A percentile compares a stretch with the other conserved stretches of the same genome.
Conservation (phyloP, 1,140 invertebrate species). For the Drosophila mayri region DNA sequence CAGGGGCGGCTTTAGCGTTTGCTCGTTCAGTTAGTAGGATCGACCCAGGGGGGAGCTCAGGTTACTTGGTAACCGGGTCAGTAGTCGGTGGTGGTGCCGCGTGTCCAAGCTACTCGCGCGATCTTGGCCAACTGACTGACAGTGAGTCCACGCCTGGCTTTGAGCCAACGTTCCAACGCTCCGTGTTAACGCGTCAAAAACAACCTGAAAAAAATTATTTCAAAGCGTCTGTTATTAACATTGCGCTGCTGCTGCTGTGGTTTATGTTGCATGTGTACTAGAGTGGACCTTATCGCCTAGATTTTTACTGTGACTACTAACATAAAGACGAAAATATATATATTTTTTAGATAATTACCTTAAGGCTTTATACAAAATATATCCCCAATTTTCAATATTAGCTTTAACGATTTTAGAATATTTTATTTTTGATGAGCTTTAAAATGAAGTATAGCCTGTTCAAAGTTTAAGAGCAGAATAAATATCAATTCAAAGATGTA, state of each 20-base stretch:
- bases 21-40: slow-evolving; percentile 30
- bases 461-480: background rate
- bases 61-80: slow-evolving; percentile 19
- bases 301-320: background rate
- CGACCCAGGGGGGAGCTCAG: background rate
- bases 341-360: background rate
- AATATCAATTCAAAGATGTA: background rate
- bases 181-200: slow-evolving; percentile 73
- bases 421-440: background rate
- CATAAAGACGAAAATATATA: background rate
- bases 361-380: background rate
- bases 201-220: slow-evolving; percentile 64
- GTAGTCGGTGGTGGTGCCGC: slow-evolving; percentile 11
- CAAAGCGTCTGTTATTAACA: slow-evolving; percentile 50
- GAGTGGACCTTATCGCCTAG: slow-evolving; percentile 14
- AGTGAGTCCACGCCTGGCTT: slow-evolving; percentile 45
- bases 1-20: slow-evolving; percentile 13
- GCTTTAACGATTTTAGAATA: background rate
- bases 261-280: slow-evolving; percentile 26
- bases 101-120: slow-evolving; percentile 72
- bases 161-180: slow-evolving; percentile 33
- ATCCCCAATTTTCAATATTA: background rate
- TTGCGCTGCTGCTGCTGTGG: slow-evolving; percentile 16
- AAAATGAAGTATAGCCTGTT: background rate
- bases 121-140: slow-evolving; percentile 69